Conservation (phyloP, 37 sponge, comb jelly and placozoan genomes). For the Mnemiopsis leidyi region DNA sequence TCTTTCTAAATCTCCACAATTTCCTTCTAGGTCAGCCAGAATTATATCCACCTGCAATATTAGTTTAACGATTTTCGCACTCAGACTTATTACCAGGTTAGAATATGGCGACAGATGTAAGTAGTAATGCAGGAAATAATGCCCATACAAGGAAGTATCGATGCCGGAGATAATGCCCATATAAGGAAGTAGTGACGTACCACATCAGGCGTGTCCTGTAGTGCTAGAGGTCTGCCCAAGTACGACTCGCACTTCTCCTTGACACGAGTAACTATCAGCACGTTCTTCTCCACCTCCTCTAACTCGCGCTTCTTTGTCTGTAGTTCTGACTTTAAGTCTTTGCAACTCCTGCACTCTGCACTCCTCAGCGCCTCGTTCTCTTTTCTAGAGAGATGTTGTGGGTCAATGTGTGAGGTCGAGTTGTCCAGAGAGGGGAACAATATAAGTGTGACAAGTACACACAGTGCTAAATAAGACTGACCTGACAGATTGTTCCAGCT, state of each 20-base stretch:
- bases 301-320: neutral
- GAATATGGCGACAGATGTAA: too few relatives aligned
- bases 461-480: too few relatives aligned
- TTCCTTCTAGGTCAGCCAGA: neutral
- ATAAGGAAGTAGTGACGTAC: too few relatives aligned
- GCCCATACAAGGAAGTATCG: too few relatives aligned
- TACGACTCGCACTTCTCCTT: neutral
- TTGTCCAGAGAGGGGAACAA: too few relatives aligned
- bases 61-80: too few relatives aligned
- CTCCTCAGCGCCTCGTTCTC: neutral
- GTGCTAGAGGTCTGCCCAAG: neutral
- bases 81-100: too few relatives aligned
- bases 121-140: too few relatives aligned
- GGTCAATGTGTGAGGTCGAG: too few relatives aligned
- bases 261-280: neutral
- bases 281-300: neutral
- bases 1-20: neutral
- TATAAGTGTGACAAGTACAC: too few relatives aligned
- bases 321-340: neutral
- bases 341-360: neutral
- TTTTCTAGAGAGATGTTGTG: neutral
- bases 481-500: neutral
- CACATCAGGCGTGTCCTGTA: neutral
- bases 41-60: constrained; percentile 2
- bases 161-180: too few relatives aligned